phyloP scores from a whole-genome alignment of 2,888 invertebrate species.

The Protonemura montana region DNA sequence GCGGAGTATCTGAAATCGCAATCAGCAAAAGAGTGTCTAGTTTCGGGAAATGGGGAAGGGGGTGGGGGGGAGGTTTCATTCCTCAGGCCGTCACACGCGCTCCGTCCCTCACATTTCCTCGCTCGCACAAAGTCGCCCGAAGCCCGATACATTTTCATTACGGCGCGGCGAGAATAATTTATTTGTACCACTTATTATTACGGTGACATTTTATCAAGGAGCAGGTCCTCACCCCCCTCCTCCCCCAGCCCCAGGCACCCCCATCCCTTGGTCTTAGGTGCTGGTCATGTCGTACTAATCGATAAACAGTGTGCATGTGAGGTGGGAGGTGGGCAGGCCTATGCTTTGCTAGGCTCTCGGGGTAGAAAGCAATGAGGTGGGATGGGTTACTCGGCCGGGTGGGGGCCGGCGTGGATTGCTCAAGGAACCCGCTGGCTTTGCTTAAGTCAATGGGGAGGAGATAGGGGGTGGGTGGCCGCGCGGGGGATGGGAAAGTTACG shows the following conservation, averaged over 20 bases:
- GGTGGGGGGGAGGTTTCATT: background rate
- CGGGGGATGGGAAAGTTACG: constrained; percentile 30
- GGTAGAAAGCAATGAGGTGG: background rate
- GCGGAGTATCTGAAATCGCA: background rate
- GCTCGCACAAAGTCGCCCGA: background rate
- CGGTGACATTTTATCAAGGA: constrained; percentile 29
- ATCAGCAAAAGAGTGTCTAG: constrained; percentile 2
- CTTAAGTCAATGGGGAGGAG: constrained; percentile 47
- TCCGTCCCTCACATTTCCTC: background rate
- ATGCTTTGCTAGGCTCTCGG: constrained; percentile 37
- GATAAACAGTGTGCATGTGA: constrained; percentile 49
- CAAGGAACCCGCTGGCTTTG: constrained; percentile 48
- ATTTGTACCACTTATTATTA: constrained; percentile 21
- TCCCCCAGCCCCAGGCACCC: constrained; percentile 24
- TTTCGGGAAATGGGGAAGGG: too few relatives aligned
- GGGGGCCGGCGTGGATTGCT: constrained; percentile 44
- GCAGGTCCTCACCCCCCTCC: constrained; percentile 7
- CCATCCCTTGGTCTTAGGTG: constrained; percentile 48
- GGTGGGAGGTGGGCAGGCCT: background rate
- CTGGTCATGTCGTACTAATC: constrained; percentile 51
- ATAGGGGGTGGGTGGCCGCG: constrained; percentile 1
- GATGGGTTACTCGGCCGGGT: background rate
- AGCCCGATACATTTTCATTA: constrained; percentile 12
- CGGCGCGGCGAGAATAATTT: background rate
- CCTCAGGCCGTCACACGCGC: background rate